phyloP scores from a whole-genome alignment of 2,113 vertebrate species.

The Corythaeola cristata region DNA sequence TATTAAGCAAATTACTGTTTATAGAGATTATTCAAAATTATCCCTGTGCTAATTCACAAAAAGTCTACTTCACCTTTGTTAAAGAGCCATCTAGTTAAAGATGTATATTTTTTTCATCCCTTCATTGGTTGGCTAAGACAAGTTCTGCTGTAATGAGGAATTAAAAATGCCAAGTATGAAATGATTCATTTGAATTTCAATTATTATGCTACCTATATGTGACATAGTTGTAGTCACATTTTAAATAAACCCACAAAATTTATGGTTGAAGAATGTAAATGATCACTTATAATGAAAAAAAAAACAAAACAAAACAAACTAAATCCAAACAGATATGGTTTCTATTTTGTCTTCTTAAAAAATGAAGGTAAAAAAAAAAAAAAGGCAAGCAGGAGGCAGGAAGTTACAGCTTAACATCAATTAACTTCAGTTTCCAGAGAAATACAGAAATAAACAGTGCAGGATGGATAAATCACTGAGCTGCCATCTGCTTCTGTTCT shows the following conservation, averaged over 20 bases:
- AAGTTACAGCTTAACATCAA: background rate
- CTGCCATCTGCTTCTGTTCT: constrained; percentile 12
- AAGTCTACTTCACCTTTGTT: background rate
- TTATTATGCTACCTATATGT: background rate
- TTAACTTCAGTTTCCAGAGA: constrained; percentile 18
- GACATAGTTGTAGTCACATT: background rate
- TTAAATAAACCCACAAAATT: background rate
- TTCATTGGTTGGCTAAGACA: background rate
- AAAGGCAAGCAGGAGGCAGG: background rate
- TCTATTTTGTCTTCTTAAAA: background rate
- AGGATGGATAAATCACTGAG: background rate
- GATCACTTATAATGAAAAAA: background rate
- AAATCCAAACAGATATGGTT: background rate
- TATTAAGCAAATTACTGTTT: background rate
- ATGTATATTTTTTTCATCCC: background rate
- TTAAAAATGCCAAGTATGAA: background rate
- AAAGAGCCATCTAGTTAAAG: background rate
- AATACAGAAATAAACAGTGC: background rate
- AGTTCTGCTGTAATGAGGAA: background rate
- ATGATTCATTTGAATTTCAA: background rate
- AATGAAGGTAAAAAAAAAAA: too few relatives aligned
- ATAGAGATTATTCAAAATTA: background rate
- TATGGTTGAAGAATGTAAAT: background rate
- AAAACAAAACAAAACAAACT: too few relatives aligned
- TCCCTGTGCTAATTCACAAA: background rate